phyloP scores from a whole-genome alignment of 1,140 invertebrate species.

The Pachyrhynchus sulphureomaculatus region DNA sequence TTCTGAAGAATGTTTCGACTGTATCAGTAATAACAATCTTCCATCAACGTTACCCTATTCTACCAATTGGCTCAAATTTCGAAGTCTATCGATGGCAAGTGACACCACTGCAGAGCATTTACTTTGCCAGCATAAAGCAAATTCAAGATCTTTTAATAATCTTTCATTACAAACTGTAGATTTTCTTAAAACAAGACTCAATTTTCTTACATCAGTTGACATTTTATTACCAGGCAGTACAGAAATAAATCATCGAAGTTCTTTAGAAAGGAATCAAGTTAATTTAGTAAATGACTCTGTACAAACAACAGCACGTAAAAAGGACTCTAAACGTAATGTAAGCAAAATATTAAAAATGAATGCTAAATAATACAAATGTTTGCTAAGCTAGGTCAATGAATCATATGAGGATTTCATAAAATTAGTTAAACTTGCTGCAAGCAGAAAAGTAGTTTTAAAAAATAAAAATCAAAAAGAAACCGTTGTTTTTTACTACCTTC shows the following conservation, averaged over 20 bases:
- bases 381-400: slow-evolving; percentile 35
- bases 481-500: no score
- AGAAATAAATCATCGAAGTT: no score
- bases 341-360: slow-evolving; percentile 32
- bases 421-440: slow-evolving; percentile 28
- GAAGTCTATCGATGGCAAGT: neutral
- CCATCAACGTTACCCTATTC: no score
- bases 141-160: slow-evolving; percentile 28
- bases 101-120: neutral
- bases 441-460: slow-evolving; percentile 7
- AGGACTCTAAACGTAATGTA: slow-evolving; percentile 9
- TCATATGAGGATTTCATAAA: slow-evolving; percentile 35
- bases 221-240: slow-evolving; percentile 1
- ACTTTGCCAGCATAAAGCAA: slow-evolving; percentile 6
- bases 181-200: slow-evolving; percentile 26
- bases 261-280: neutral
- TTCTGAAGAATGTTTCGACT: no score
- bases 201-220: slow-evolving; percentile 27
- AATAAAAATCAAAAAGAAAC: no score
- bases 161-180: slow-evolving; percentile 31
- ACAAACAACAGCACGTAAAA: slow-evolving; percentile 3
- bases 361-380: slow-evolving; percentile 27
- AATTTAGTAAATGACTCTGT: slow-evolving; percentile 2
- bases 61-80: no score
- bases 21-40: no score